Conservation (phyloP, 2,797 vertebrate genomes). For the Pseudocheirus occidentalis region DNA sequence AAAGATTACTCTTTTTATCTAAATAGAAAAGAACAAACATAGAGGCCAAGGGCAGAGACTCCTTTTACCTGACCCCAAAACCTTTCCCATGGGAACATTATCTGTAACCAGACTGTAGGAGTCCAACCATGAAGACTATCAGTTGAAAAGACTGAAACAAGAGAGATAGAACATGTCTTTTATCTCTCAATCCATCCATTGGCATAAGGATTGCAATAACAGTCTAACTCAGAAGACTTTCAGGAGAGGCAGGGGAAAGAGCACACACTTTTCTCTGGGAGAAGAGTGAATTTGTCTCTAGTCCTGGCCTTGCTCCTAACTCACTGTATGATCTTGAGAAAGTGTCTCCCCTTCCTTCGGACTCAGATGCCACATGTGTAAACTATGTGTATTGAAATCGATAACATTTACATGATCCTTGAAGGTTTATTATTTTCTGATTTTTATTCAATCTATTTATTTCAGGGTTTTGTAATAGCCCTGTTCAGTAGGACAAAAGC, state of each 20-base stretch:
- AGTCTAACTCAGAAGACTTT: neutral
- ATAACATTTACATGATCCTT: neutral
- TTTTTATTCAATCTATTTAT: neutral
- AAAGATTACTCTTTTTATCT: neutral
- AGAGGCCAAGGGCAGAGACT: neutral
- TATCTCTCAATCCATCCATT: neutral
- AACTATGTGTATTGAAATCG: neutral
- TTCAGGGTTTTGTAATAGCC: neutral
- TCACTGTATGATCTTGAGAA: neutral
- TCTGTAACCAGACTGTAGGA: neutral
- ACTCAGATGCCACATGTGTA: neutral
- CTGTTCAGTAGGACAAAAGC: neutral
- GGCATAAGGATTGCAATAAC: neutral
- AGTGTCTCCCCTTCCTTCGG: neutral
- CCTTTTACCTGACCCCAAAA: neutral
- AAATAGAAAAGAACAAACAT: neutral
- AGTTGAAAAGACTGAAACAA: neutral
- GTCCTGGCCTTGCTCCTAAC: neutral
- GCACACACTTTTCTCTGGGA: neutral
- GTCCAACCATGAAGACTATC: neutral
- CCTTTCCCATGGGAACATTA: neutral
- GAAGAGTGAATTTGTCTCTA: neutral
- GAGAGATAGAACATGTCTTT: neutral
- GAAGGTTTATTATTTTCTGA: neutral
- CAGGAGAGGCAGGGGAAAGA: neutral